These are phyloP conservation scores for Trachelipus rathkii DNA, from an alignment of 1,140 invertebrate species.

Conservation along the genomic window DNA sequence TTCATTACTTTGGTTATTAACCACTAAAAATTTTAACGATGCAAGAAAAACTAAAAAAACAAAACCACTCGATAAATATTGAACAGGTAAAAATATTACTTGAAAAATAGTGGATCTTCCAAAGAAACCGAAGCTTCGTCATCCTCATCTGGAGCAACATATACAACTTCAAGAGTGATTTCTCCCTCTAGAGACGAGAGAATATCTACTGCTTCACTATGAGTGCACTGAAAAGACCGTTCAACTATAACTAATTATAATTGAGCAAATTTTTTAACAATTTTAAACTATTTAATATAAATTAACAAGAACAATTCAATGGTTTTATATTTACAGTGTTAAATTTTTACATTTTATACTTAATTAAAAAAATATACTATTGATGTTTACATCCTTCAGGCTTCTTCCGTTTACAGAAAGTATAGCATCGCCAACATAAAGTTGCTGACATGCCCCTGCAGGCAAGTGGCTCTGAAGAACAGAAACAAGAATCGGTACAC, in stretches of 20 bases:
- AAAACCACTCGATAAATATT: too few species aligned
- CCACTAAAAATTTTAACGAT: too few species aligned
- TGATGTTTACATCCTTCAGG: constrained; percentile 57
- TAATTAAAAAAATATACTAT: not conserved
- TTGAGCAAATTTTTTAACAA: constrained; percentile 1
- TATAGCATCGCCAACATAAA: constrained; percentile 79
- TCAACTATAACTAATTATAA: constrained; percentile 18
- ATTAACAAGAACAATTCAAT: constrained; percentile 5
- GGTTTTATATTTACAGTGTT: constrained; percentile 14
- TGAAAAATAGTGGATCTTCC: constrained; percentile 40
- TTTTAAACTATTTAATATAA: not conserved
- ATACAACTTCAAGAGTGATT: constrained; percentile 67
- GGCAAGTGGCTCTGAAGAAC: constrained; percentile 74
- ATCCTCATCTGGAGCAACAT: constrained; percentile 66
- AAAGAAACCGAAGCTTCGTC: constrained; percentile 44
- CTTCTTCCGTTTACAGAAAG: constrained; percentile 72
- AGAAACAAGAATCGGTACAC: constrained; percentile 78
- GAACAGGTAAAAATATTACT: constrained; percentile 16
- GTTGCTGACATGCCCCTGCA: constrained; percentile 62
- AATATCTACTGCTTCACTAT: constrained; percentile 68
- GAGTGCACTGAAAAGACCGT: constrained; percentile 55
- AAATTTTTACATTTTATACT: not conserved
- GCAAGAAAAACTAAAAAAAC: too few species aligned
- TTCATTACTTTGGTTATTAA: too few species aligned
- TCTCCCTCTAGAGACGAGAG: constrained; percentile 65